phyloP scores from a whole-genome alignment of 2,888 invertebrate species.

The Carterocephalus palaemon region DNA sequence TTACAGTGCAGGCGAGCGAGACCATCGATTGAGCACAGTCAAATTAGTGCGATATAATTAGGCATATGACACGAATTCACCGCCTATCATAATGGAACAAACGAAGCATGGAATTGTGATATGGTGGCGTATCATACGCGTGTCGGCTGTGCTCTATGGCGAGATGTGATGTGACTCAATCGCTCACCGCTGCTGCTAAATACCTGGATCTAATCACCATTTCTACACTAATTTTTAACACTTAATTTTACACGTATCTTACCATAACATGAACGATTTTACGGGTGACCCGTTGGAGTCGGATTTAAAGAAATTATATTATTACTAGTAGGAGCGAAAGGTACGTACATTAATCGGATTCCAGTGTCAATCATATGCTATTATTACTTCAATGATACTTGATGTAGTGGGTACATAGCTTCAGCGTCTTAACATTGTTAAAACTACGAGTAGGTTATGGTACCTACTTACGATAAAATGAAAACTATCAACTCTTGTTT shows the following conservation, averaged over 20 bases:
- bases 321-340: too few species aligned
- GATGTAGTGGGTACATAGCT: too few species aligned
- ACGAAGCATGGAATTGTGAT: conserved; percentile 72
- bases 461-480: too few species aligned
- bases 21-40: conserved; percentile 62
- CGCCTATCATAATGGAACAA: conserved; percentile 71
- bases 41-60: conserved; percentile 71
- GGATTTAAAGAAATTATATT: conserved; percentile 20
- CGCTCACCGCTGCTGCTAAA: conserved; percentile 59
- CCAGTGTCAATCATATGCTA: too few species aligned
- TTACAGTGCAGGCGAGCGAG: conserved; percentile 38
- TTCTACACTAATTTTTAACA: conserved; percentile 78
- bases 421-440: too few species aligned
- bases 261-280: conserved; percentile 67
- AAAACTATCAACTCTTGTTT: too few species aligned
- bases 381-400: too few species aligned
- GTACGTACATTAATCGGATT: too few species aligned
- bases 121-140: conserved; percentile 68
- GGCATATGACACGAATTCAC: conserved; percentile 74
- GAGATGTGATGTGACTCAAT: conserved; percentile 73
- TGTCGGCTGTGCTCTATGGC: conserved; percentile 54
- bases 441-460: too few species aligned
- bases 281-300: conserved; percentile 43
- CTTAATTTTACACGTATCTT: conserved; percentile 78
- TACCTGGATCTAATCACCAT: conserved; percentile 78